A percentile compares a stretch with the other conserved stretches of the same genome.
These are phyloP conservation scores for Archips crataeganus DNA, from an alignment of 2,888 invertebrate species.

Conservation along the genomic window DNA sequence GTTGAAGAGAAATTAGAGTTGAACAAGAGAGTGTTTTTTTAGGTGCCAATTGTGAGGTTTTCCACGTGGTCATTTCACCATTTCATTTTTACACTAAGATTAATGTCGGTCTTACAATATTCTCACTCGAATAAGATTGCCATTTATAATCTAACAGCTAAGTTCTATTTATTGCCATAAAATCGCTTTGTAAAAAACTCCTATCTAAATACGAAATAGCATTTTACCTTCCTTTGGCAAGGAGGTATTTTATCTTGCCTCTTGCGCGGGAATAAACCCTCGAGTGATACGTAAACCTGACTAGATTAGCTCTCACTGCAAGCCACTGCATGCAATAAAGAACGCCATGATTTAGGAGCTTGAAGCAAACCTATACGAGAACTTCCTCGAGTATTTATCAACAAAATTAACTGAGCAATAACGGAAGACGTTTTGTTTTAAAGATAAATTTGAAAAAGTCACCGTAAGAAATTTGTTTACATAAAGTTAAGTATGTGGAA, in stretches of 20 bases:
- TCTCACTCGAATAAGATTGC: too few relatives aligned
- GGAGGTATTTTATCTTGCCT: background rate
- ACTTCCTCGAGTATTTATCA: background rate
- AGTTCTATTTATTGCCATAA: too few relatives aligned
- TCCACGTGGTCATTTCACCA: too few relatives aligned
- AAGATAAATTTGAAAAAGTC: background rate
- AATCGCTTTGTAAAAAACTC: background rate
- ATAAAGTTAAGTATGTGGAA: too few relatives aligned
- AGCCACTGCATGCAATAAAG: conserved; percentile 10
- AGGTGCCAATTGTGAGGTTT: too few relatives aligned
- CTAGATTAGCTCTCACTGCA: conserved; percentile 37
- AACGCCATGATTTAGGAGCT: conserved; percentile 26
- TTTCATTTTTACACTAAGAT: too few relatives aligned
- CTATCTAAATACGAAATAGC: background rate
- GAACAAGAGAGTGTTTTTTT: too few relatives aligned
- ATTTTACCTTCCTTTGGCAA: background rate
- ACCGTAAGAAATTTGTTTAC: background rate
- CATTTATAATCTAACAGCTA: too few relatives aligned
- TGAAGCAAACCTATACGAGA: background rate
- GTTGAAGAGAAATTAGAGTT: too few relatives aligned
- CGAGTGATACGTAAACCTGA: conserved; percentile 29
- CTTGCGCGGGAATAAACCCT: background rate
- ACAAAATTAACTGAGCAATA: background rate
- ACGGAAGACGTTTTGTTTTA: too few relatives aligned
- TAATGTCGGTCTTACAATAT: too few relatives aligned